Conservation (phyloP, 2,888 invertebrate species). For the Exephanes ischioxanthus region DNA sequence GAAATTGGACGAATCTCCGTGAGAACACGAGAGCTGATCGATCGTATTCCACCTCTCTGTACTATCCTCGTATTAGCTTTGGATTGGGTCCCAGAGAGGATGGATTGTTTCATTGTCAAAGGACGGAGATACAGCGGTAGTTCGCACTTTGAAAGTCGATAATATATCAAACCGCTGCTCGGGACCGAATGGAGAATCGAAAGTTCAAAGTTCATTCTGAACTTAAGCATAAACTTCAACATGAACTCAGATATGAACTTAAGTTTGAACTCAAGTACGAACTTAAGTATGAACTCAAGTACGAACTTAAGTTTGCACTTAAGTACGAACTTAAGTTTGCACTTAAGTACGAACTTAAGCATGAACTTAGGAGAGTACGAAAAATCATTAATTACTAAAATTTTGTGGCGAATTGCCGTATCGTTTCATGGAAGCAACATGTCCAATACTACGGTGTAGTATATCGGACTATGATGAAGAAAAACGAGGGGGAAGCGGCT, state of each 20-base stretch:
- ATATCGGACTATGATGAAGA: background rate
- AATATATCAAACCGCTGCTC: background rate
- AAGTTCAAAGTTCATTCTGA: background rate
- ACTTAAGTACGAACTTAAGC: background rate
- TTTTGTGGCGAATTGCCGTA: no score
- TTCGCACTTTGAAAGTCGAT: background rate
- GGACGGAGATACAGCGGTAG: background rate
- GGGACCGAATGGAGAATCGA: background rate
- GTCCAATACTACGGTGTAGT: no score
- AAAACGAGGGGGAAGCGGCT: background rate
- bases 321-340: no score
- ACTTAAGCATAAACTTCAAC: background rate
- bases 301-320: no score
- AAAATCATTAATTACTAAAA: no score
- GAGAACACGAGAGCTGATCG: constrained; percentile 38
- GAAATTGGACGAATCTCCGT: background rate
- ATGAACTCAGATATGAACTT: background rate
- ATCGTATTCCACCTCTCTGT: background rate
- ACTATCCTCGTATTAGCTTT: background rate
- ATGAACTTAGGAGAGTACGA: background rate
- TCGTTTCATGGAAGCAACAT: no score
- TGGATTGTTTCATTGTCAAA: background rate
- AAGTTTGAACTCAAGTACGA: background rate
- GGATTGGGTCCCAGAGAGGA: background rate
- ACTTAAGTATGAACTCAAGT: no score